Conservation (phyloP, 1,140 invertebrate genomes). For the Saccostrea glomerata region DNA sequence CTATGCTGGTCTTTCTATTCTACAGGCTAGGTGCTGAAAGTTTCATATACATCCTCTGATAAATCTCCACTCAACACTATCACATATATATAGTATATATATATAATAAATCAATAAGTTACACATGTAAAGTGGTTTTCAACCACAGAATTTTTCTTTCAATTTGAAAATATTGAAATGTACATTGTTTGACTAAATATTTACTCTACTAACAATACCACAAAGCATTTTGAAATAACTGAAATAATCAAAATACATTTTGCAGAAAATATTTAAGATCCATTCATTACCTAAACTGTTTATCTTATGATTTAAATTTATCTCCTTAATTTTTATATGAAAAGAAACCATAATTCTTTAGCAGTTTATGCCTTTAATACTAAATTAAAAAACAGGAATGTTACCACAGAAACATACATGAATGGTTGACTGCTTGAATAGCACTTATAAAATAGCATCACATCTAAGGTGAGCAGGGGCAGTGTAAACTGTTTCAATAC, state of each 20-base stretch:
- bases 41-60: neutral
- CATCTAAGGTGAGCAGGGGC: neutral
- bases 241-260: neutral
- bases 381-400: neutral
- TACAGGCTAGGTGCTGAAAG: conserved; percentile 20
- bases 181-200: neutral
- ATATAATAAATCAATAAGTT: conserved; percentile 22
- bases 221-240: neutral
- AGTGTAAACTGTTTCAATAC: neutral
- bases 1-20: neutral
- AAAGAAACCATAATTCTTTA: neutral
- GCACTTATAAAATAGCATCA: neutral
- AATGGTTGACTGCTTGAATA: neutral
- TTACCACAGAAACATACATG: neutral
- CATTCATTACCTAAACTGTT: too few relatives aligned
- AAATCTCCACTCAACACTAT: conserved; percentile 15
- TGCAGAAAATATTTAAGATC: too few relatives aligned
- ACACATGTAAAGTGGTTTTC: neutral
- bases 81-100: conserved; percentile 19
- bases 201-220: neutral
- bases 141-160: neutral
- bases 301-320: too few relatives aligned
- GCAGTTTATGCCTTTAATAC: neutral
- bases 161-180: neutral
- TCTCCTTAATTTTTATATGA: too few relatives aligned